Evolutionary conservation across 92 coral and sea anemone species (phyloP), one percentile per base, ranked within the genome.

Genomic region (Nematostella vectensis): DNA sequence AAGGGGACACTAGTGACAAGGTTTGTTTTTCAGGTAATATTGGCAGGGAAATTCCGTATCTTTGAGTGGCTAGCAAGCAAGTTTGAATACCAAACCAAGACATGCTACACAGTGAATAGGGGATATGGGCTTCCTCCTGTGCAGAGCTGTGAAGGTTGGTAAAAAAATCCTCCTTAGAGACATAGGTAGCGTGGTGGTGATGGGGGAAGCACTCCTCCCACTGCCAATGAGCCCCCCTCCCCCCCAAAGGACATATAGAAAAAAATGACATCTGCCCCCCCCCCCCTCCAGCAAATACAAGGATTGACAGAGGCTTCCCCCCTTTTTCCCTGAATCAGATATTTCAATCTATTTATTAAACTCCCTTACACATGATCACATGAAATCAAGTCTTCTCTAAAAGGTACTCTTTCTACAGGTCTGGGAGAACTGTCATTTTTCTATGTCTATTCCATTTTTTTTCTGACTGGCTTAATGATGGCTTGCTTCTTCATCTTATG

Each of bases 61-160:
- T 91, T 85, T 57, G 86, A 58, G 21, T 71, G 77, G 89, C 25
- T 74, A 51, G 91, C 96, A 13, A 55, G 56, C 9, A 57, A 51
- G 33, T 62, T 86, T 40, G 60, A 91, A 24, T 77, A 82, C 50
- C 82, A 81, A 60, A 81, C 98, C 51, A 89, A 86, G 70, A 72
- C 73, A 2, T 89, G 97, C 62, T 89, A 89, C 61, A 83, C 88
- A 44, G 97, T 89, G 24, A 89, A 89, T 69, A 85, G 97, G 64
- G 97, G 97, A 30, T 82, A 81, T 40, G 69, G 89, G 23, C 95
- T 64, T 23, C 97, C 97, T 1, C 97, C 97, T 17, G 95, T 89
- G 27, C 75, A 86, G 59, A 89, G 97, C 75, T 89, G 97, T 74
- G 97, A 89, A 78, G 97, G 97, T 86, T 62, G 39, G 59, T 4